Evolutionary conservation across 2,113 vertebrate genomes (phyloP), one percentile per base, ranked within the genome.

Genomic region (Lepidothrix coronata): DNA sequence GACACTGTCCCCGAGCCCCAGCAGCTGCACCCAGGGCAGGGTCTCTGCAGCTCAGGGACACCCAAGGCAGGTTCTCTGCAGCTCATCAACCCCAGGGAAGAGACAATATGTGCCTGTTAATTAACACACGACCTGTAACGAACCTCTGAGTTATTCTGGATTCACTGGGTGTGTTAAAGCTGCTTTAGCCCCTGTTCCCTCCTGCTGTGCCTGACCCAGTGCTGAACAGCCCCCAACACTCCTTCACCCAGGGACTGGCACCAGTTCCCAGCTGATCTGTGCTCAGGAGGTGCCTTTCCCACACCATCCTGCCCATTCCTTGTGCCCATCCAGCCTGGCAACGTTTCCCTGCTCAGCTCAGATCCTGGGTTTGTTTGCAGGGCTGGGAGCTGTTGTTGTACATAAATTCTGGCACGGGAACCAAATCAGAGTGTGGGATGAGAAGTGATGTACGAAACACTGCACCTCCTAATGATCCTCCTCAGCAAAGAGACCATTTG

Each of bases 401-500:
- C 39, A 31, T 49, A 74, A 74, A 23, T 41, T 51, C 25, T 76
- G 85, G 57, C 66, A 37, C 2, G 14, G 1, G 3, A 58, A 57
- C 25, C 11, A 23, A 43, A 62, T 19, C 59, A 62, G 37, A 18
- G 24, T 1, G 62, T 14, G 54, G 71, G 76, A 77, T 22, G 46
- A 31, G 33, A 33, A 49, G 62, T 5, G 33, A 52, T 20, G 33
- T 57, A 35, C 30, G 20, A 31, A 55, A 24, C 35, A 6, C 25
- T 5, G 33, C 83, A 25, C 33, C 62, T 59, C 6, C 30, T 7
- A 9, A 27, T 0, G 13, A 30, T 5, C 23, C 44, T 41, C 51
- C 51, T 3, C 6, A 2, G 51, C 1, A 1, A 21, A 61, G 41
- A 35, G 44, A 8, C 23, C 1, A 1, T 6, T 7, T 11, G 1